A percentile compares a stretch with the other conserved stretches of the same genome.
These are phyloP conservation scores for Varanus salvator DNA, from an alignment of 2,113 vertebrate species.

Conservation along the genomic window DNA sequence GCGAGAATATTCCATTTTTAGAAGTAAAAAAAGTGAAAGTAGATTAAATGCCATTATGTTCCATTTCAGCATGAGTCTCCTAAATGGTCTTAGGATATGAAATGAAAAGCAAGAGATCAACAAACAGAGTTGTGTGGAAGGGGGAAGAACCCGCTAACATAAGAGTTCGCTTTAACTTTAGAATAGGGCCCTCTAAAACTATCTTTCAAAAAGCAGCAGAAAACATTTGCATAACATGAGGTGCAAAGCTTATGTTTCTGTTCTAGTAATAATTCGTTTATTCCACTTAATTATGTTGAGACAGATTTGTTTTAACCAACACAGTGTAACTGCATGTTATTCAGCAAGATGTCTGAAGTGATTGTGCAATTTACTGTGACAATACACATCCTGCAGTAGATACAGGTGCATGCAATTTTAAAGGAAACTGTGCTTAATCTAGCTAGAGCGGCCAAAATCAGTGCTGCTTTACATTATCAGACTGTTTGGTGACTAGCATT, in stretches of 20 bases:
- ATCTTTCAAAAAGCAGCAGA: neutral
- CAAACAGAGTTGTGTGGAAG: neutral
- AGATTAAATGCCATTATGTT: neutral
- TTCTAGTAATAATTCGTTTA: neutral
- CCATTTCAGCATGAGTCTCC: neutral
- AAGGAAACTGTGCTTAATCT: neutral
- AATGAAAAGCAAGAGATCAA: neutral
- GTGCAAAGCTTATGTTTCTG: neutral
- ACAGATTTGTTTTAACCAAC: neutral
- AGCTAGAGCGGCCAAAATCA: neutral
- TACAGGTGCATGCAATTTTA: neutral
- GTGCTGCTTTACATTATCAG: neutral
- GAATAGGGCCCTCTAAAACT: neutral
- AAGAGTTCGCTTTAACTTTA: neutral
- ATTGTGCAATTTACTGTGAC: neutral
- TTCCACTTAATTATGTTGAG: neutral
- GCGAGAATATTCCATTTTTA: neutral
- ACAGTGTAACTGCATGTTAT: neutral
- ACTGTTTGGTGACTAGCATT: neutral
- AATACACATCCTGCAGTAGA: neutral
- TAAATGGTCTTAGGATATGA: neutral
- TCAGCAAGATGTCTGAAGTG: slow-evolving; percentile 9
- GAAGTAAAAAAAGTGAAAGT: neutral
- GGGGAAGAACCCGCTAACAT: neutral
- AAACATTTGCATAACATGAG: neutral